A percentile compares a stretch with the other conserved stretches of the same genome.
phyloP scores from a whole-genome alignment of 1,140 invertebrate genomes.

The Vanessa tameamea region DNA sequence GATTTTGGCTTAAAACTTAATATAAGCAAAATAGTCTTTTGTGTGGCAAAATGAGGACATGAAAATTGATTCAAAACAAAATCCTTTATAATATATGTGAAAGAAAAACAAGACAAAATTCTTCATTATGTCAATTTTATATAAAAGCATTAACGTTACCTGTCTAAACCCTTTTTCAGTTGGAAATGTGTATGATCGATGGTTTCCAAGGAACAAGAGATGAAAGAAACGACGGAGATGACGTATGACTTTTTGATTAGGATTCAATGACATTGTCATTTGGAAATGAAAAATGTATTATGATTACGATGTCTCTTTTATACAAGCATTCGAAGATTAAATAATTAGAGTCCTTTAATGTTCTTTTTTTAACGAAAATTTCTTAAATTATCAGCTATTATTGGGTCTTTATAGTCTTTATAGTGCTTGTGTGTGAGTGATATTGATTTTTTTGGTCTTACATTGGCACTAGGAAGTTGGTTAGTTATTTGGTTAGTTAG shows the following conservation, averaged over 20 bases:
- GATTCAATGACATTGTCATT: conserved; percentile 15
- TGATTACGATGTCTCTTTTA: background rate
- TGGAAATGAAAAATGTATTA: conserved; percentile 14
- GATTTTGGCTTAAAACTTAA: no score
- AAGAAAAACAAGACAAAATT: background rate
- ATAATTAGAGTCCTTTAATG: background rate
- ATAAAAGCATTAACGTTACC: conserved; percentile 18
- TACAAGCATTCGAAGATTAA: background rate
- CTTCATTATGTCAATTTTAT: conserved; percentile 14
- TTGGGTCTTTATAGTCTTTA: no score
- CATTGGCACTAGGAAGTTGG: no score
- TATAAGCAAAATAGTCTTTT: no score
- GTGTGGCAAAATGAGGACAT: no score
- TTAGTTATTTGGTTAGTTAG: no score
- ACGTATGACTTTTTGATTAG: conserved; percentile 22
- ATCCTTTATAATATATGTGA: background rate
- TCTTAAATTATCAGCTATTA: no score
- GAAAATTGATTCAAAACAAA: background rate
- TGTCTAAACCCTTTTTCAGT: conserved; percentile 20
- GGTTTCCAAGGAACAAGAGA: conserved; percentile 11
- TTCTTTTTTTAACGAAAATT: background rate
- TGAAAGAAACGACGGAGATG: conserved; percentile 15
- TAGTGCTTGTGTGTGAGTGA: no score
- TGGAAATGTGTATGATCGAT: conserved; percentile 17
- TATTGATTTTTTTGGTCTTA: no score